These are phyloP conservation scores for Temnothorax rugatulus DNA, from an alignment of 2,888 invertebrate genomes.

Conservation along the genomic window DNA sequence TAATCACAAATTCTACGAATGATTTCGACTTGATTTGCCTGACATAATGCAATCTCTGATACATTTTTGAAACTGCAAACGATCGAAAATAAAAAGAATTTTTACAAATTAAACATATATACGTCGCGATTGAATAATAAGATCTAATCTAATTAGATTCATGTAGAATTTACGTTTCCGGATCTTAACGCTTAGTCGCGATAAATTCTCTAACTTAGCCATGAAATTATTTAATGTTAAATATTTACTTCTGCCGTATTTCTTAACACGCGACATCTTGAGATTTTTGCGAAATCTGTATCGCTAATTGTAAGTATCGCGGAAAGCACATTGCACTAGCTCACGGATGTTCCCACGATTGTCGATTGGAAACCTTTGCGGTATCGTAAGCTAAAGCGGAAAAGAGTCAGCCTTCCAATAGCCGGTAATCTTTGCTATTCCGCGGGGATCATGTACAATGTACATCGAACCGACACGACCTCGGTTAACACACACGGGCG, in stretches of 20 bases:
- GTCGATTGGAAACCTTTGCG: background rate
- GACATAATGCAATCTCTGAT: background rate
- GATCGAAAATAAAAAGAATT: background rate
- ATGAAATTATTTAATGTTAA: background rate
- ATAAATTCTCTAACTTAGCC: background rate
- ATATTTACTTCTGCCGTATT: background rate
- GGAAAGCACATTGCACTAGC: background rate
- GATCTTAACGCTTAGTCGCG: background rate
- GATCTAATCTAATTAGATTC: background rate
- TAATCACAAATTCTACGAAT: background rate
- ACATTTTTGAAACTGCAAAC: background rate
- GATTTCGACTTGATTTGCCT: background rate
- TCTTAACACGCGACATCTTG: background rate
- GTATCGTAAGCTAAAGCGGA: background rate
- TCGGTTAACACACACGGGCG: background rate
- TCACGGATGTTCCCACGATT: slow-evolving; percentile 7
- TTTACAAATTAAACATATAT: background rate
- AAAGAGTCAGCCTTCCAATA: slow-evolving; percentile 10
- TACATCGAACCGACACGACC: background rate
- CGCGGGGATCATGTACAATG: background rate
- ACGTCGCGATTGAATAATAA: background rate
- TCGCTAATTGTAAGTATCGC: background rate
- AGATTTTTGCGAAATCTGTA: background rate
- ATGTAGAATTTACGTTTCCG: background rate
- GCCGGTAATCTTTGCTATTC: slow-evolving; percentile 25